Percentiles rank a stretch among this genome's conserved stretches.
Conservation (phyloP, 2,113 vertebrate species). For the Rhinopomastus cyanomelas region DNA sequence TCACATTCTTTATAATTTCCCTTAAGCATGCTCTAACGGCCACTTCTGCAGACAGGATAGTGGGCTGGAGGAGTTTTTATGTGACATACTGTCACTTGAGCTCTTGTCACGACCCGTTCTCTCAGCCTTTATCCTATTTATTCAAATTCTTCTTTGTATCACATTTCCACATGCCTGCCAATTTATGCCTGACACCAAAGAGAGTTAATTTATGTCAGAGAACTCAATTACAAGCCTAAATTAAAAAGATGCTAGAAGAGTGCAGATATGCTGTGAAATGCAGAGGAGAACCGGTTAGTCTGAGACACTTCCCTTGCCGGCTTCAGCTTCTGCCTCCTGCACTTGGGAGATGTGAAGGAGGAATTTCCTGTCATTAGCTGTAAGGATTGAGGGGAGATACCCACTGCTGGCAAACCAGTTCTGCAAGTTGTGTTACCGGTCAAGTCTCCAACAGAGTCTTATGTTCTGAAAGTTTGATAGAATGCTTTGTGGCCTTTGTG, state of each 20-base stretch:
- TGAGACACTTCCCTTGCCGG: not conserved
- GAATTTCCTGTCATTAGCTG: not conserved
- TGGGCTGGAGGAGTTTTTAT: not conserved
- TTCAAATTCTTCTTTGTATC: not conserved
- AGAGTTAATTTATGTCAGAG: not conserved
- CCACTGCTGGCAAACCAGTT: not conserved
- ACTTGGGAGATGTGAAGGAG: not conserved
- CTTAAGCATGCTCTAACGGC: not conserved
- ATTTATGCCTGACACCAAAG: not conserved
- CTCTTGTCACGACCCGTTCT: not conserved
- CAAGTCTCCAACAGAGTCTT: not conserved
- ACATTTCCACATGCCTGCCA: not conserved
- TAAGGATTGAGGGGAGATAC: not conserved
- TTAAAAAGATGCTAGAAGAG: not conserved
- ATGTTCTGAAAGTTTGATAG: not conserved
- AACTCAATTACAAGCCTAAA: constrained; percentile 17
- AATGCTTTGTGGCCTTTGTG: not conserved
- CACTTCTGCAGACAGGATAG: not conserved
- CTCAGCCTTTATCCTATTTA: constrained; percentile 2
- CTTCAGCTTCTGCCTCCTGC: not conserved
- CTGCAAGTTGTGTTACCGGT: not conserved
- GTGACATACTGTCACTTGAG: not conserved
- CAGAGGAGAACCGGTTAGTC: not conserved
- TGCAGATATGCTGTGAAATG: not conserved
- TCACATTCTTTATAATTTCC: not conserved